Conservation (phyloP, 2,797 vertebrate species). For the Triplophysa yarkandensis region DNA sequence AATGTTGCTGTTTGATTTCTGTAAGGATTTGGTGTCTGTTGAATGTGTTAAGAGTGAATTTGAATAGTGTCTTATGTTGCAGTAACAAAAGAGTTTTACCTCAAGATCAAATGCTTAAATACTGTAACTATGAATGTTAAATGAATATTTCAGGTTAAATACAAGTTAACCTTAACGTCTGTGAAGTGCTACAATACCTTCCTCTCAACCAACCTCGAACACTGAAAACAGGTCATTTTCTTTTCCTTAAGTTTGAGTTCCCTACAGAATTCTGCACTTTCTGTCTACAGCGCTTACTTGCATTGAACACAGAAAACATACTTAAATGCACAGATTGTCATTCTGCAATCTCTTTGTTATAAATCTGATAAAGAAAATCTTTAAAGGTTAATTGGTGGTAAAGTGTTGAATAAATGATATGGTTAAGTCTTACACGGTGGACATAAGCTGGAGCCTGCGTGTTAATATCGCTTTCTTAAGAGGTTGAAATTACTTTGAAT, state of each 20-base stretch:
- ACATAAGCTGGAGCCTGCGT: neutral
- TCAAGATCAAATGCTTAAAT: slow-evolving; percentile 37
- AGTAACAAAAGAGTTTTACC: slow-evolving; percentile 46
- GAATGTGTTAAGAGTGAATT: slow-evolving; percentile 43
- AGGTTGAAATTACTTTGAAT: neutral
- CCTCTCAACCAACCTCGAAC: neutral
- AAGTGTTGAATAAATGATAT: neutral
- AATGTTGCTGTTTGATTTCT: slow-evolving; percentile 32
- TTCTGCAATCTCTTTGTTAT: neutral
- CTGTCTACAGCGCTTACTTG: neutral
- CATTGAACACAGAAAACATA: neutral
- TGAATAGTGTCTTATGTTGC: slow-evolving; percentile 23
- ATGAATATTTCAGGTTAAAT: slow-evolving; percentile 21
- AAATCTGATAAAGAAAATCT: neutral
- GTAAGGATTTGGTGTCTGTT: slow-evolving; percentile 43
- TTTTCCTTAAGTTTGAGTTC: too few relatives aligned
- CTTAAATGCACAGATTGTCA: neutral
- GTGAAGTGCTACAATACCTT: neutral
- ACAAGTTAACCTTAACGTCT: neutral
- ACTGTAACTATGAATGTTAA: slow-evolving; percentile 14
- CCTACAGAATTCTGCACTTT: neutral
- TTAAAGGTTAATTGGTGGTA: slow-evolving; percentile 3
- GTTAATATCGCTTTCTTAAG: neutral
- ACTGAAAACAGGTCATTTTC: neutral
- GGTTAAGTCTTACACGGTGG: neutral